Conservation (phyloP, 2,113 vertebrate genomes). For the Ictalurus punctatus region DNA sequence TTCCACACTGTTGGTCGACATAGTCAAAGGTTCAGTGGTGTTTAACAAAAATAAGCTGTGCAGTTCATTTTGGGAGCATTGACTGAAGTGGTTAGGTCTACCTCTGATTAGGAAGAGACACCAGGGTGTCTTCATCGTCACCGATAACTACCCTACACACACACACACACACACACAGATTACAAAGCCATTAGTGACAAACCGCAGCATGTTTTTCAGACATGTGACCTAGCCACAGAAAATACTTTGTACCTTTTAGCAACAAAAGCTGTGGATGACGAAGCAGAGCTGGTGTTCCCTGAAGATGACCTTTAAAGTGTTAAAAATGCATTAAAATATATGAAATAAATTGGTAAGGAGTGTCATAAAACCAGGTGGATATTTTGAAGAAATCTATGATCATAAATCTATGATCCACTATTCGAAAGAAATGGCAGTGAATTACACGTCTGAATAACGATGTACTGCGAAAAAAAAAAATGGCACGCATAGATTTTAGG, state of each 20-base stretch:
- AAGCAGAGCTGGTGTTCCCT: conserved; percentile 46
- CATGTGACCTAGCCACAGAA: background rate
- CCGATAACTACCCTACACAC: conserved; percentile 67
- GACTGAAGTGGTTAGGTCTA: background rate
- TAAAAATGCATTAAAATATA: background rate
- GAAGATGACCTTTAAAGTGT: conserved; percentile 53
- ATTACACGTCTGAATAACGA: background rate
- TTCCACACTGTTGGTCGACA: conserved; percentile 33
- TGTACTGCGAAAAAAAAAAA: background rate
- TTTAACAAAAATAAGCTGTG: background rate
- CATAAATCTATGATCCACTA: too few species aligned
- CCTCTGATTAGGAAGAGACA: conserved; percentile 24
- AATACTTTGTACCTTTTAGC: conserved; percentile 69
- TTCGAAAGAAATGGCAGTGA: background rate
- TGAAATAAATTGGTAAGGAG: background rate
- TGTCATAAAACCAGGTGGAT: background rate
- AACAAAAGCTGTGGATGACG: conserved; percentile 62
- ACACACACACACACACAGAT: conserved; percentile 20
- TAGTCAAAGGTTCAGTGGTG: background rate
- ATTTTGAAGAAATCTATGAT: background rate
- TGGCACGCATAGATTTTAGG: background rate
- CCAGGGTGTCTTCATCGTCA: conserved; percentile 58
- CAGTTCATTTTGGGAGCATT: background rate
- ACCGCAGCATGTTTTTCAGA: background rate
- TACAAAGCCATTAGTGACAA: background rate